Evolutionary conservation across 2,888 invertebrate species (phyloP).

Genomic region (Acleris cristana): DNA sequence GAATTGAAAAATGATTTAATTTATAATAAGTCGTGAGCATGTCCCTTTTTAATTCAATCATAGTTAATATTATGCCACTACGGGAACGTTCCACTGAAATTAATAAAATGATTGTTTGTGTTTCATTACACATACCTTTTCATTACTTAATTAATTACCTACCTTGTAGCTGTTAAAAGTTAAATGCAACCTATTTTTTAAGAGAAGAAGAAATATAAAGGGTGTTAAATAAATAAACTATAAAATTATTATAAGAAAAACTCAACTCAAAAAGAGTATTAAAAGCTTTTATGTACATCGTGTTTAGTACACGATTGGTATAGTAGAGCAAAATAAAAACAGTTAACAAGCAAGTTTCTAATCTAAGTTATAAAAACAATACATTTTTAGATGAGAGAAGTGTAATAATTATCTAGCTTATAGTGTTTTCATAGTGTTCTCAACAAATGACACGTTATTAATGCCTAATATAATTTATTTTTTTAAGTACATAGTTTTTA

Average conservation of each 20-base stretch:
- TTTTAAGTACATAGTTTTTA: neutral
- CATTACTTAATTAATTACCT: conserved; percentile 10
- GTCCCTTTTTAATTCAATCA: neutral
- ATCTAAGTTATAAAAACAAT: too few species aligned
- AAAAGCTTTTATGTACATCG: too few species aligned
- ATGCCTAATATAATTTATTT: neutral
- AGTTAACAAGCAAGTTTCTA: too few species aligned
- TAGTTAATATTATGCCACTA: conserved; percentile 3
- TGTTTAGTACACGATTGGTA: too few species aligned
- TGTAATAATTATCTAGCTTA: too few species aligned
- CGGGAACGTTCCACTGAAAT: neutral
- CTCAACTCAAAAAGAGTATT: too few species aligned
- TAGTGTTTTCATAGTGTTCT: neutral
- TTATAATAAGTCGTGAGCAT: neutral
- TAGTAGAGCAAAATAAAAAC: too few species aligned
- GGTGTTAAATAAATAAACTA: neutral
- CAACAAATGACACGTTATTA: neutral
- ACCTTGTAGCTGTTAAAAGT: conserved; percentile 15
- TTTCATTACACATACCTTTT: conserved; percentile 4
- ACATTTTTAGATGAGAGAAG: too few species aligned
- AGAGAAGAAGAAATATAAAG: neutral
- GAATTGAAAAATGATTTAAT: too few species aligned
- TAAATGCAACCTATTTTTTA: neutral
- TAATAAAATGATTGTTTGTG: neutral
- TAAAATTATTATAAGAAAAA: too few species aligned